Conservation (phyloP, 2,113 vertebrate species). For the Tenebrosternarchus preto region DNA sequence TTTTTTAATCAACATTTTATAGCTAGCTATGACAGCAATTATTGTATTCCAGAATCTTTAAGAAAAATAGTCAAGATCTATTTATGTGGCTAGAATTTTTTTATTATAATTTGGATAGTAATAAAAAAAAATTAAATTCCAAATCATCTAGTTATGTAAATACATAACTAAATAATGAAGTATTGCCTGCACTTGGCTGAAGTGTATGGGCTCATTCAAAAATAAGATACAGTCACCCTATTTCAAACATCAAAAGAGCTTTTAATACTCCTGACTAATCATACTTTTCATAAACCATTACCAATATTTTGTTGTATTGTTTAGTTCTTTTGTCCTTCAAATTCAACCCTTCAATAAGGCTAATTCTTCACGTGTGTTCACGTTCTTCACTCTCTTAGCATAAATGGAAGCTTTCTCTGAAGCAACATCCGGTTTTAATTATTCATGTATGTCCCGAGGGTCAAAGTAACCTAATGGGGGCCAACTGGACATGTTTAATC, state of each 20-base stretch:
- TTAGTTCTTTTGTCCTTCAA: constrained; percentile 3
- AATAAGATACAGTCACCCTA: not conserved
- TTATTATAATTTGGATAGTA: not conserved
- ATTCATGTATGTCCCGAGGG: constrained; percentile 43
- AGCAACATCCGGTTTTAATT: constrained; percentile 38
- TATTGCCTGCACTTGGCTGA: not conserved
- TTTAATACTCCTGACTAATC: not conserved
- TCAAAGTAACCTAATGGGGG: constrained; percentile 40
- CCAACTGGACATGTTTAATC: constrained; percentile 47
- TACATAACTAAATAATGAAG: not conserved
- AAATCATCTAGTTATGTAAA: not conserved
- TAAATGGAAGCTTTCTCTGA: constrained; percentile 13
- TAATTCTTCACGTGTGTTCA: constrained; percentile 6
- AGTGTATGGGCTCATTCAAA: not conserved
- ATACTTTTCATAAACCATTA: not conserved
- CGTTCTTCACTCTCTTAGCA: constrained; percentile 23
- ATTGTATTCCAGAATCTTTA: not conserved
- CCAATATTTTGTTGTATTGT: not conserved
- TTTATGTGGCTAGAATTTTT: not conserved
- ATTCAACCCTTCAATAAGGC: not conserved
- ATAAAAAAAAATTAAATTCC: not conserved
- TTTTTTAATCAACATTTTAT: not conserved
- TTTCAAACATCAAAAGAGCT: not conserved
- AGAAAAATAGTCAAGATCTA: not conserved
- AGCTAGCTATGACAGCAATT: not conserved